These are phyloP conservation scores for Elanoides forficatus DNA, from an alignment of 2,113 vertebrate species.

Conservation along the genomic window DNA sequence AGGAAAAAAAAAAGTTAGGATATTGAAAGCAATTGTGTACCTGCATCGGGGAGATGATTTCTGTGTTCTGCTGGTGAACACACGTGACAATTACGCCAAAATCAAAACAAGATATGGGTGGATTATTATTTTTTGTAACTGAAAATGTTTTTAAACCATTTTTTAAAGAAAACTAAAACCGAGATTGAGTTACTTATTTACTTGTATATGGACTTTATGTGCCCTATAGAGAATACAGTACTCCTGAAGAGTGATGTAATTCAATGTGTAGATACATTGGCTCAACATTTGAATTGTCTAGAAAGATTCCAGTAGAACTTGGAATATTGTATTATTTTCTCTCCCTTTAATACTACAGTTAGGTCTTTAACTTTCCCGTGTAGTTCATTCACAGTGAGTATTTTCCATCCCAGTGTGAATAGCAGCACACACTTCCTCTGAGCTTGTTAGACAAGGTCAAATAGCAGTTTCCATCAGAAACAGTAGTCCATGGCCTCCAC, in stretches of 20 bases:
- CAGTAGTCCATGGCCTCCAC: neutral
- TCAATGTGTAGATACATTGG: neutral
- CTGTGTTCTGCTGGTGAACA: neutral
- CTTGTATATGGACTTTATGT: neutral
- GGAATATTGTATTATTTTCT: neutral
- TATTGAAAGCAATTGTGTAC: neutral
- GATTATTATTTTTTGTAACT: neutral
- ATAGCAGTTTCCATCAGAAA: neutral
- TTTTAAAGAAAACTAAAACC: neutral
- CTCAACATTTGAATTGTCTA: neutral
- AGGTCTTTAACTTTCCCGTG: neutral
- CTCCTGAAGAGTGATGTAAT: neutral
- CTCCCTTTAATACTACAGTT: neutral
- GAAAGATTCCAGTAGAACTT: neutral
- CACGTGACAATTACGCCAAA: neutral
- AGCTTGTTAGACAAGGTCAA: neutral
- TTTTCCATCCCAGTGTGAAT: neutral
- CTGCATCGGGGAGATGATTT: neutral
- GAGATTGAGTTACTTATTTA: neutral
- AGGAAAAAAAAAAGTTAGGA: neutral
- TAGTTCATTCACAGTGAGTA: neutral
- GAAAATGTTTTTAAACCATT: neutral
- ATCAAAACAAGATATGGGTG: neutral
- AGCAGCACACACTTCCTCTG: neutral
- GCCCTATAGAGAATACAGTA: neutral